Percentiles rank a stretch among this genome's conserved stretches.
Conservation (phyloP, 2,113 vertebrate species). For the Anguilla rostrata region DNA sequence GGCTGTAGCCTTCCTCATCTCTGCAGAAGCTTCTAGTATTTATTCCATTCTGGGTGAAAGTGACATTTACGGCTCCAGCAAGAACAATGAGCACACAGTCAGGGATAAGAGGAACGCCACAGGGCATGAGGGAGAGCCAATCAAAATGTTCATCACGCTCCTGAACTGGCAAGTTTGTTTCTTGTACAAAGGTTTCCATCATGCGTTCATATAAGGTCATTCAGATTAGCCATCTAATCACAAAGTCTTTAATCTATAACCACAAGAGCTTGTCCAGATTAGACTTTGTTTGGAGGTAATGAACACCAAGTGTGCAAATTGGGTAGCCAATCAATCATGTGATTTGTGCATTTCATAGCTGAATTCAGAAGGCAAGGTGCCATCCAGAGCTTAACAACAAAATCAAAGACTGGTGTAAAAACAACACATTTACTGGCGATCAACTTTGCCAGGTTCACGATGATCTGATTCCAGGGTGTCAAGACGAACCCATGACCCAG, state of each 20-base stretch:
- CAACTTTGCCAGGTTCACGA: too few species aligned
- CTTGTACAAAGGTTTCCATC: not conserved
- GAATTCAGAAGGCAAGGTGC: too few species aligned
- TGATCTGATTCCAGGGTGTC: too few species aligned
- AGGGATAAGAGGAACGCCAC: not conserved
- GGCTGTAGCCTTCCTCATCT: not conserved
- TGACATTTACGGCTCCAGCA: not conserved
- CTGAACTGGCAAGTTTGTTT: not conserved
- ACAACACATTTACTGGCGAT: too few species aligned
- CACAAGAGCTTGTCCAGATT: too few species aligned
- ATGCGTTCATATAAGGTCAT: not conserved
- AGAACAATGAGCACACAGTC: not conserved
- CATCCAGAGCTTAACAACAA: too few species aligned
- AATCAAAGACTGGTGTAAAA: too few species aligned
- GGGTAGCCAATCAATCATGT: too few species aligned
- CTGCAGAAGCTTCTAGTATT: not conserved
- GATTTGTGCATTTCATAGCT: too few species aligned
- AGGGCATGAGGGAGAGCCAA: not conserved
- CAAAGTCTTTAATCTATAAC: not conserved
- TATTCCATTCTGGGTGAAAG: not conserved
- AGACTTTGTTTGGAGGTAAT: too few species aligned
- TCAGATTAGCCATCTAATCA: not conserved
- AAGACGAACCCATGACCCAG: too few species aligned
- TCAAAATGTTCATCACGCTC: not conserved
- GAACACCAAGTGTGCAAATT: too few species aligned